phyloP scores from a whole-genome alignment of 1,140 invertebrate species.

The Ceratina japonica region DNA sequence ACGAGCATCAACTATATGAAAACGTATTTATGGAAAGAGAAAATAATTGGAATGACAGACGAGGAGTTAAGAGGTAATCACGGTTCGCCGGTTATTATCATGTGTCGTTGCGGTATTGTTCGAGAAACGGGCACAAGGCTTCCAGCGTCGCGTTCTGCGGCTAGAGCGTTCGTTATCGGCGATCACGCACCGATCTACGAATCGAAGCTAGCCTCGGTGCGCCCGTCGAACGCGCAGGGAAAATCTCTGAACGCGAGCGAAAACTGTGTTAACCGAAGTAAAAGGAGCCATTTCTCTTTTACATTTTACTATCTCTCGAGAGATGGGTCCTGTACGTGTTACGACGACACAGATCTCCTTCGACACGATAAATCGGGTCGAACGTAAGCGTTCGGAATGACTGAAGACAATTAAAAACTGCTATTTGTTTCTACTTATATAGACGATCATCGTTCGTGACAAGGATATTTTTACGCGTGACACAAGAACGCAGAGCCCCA shows the following conservation, averaged over 20 bases:
- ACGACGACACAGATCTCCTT: too few relatives aligned
- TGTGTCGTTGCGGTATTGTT: slow-evolving; percentile 59
- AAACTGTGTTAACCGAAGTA: background rate
- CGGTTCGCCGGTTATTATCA: slow-evolving; percentile 50
- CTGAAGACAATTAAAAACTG: too few relatives aligned
- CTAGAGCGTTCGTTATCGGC: background rate
- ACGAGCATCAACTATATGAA: background rate
- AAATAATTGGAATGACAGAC: slow-evolving; percentile 41
- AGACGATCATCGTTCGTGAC: too few relatives aligned
- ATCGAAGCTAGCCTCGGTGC: slow-evolving; percentile 2
- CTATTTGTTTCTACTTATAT: too few relatives aligned
- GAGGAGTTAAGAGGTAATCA: slow-evolving; percentile 59
- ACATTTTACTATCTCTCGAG: background rate
- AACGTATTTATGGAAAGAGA: slow-evolving; percentile 25
- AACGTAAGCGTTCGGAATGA: too few relatives aligned
- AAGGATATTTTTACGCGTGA: background rate
- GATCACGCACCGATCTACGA: slow-evolving; percentile 29
- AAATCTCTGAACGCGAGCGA: slow-evolving; percentile 15
- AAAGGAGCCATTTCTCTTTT: background rate
- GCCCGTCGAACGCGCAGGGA: background rate
- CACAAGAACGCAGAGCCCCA: background rate
- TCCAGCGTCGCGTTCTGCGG: slow-evolving; percentile 39
- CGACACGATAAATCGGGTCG: too few relatives aligned
- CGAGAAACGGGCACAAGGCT: slow-evolving; percentile 60
- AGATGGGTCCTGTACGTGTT: too few relatives aligned